Conservation (phyloP, 1,140 invertebrate genomes). For the Portunus trituberculatus region DNA sequence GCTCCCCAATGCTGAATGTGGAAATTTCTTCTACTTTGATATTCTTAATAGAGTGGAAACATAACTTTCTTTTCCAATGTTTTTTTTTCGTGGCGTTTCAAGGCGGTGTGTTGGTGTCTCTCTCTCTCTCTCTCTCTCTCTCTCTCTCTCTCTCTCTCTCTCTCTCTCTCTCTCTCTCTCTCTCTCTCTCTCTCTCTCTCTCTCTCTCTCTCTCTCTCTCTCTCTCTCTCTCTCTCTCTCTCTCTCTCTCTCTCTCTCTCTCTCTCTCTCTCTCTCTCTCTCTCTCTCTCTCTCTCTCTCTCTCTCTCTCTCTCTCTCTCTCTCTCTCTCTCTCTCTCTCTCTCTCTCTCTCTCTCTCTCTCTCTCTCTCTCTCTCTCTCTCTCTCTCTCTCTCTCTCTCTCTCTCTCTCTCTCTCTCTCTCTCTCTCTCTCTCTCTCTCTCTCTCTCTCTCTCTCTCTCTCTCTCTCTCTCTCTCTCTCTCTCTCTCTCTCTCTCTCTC, state of each 20-base stretch:
- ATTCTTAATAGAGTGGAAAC: too few species aligned
- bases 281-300: background rate
- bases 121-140: background rate
- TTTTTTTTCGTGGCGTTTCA: too few species aligned
- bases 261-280: background rate
- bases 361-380: background rate
- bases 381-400: background rate
- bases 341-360: background rate
- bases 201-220: constrained; percentile 17
- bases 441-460: background rate
- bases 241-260: background rate
- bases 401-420: background rate
- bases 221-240: constrained; percentile 17
- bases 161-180: background rate
- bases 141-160: background rate
- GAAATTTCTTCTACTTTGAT: too few species aligned
- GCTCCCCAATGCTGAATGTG: too few species aligned
- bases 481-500: constrained; percentile 18
- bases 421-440: background rate
- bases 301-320: background rate
- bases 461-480: too few species aligned
- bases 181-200: background rate
- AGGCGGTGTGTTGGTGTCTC: background rate
- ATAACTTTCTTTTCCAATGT: too few species aligned
- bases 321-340: background rate